These are phyloP conservation scores for Drosophila multiciliata DNA, from an alignment of 2,888 invertebrate genomes.

Conservation along the genomic window DNA sequence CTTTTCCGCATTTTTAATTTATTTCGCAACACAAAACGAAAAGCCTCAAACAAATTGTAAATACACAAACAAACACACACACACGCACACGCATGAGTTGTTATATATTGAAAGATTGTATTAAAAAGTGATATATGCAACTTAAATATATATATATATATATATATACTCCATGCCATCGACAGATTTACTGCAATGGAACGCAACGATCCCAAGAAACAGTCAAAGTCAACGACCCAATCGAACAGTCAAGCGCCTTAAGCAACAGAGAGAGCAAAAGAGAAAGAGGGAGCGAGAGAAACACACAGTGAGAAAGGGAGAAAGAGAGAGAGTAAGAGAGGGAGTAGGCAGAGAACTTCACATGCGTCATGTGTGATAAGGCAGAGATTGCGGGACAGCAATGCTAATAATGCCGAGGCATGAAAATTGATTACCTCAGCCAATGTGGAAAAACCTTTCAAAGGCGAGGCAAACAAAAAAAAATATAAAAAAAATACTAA, in stretches of 20 bases:
- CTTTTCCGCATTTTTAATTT: constrained; percentile 66
- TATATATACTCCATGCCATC: constrained; percentile 42
- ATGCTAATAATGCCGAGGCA: constrained; percentile 42
- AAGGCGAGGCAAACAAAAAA: constrained; percentile 33
- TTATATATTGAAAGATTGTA: constrained; percentile 43
- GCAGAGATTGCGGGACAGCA: background rate
- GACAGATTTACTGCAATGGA: constrained; percentile 74
- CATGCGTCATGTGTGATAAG: constrained; percentile 3
- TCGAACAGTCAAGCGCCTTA: constrained; percentile 7
- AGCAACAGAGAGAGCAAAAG: background rate
- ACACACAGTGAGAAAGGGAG: constrained; percentile 14
- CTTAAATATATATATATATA: constrained; percentile 1
- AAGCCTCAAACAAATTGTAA: constrained; percentile 18
- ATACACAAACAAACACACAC: constrained; percentile 15
- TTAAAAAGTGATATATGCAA: constrained; percentile 53
- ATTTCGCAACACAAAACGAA: constrained; percentile 39
- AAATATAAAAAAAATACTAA: background rate
- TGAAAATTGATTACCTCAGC: constrained; percentile 58
- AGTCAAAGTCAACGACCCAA: constrained; percentile 54
- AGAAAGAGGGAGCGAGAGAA: constrained; percentile 26
- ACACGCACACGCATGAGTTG: constrained; percentile 30
- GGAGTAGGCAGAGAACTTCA: constrained; percentile 1
- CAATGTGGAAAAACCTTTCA: constrained; percentile 7
- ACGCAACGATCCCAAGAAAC: constrained; percentile 44
- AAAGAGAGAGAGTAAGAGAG: background rate